These are phyloP conservation scores for Bambusicola thoracicus DNA, from an alignment of 2,113 vertebrate species.

Conservation along the genomic window DNA sequence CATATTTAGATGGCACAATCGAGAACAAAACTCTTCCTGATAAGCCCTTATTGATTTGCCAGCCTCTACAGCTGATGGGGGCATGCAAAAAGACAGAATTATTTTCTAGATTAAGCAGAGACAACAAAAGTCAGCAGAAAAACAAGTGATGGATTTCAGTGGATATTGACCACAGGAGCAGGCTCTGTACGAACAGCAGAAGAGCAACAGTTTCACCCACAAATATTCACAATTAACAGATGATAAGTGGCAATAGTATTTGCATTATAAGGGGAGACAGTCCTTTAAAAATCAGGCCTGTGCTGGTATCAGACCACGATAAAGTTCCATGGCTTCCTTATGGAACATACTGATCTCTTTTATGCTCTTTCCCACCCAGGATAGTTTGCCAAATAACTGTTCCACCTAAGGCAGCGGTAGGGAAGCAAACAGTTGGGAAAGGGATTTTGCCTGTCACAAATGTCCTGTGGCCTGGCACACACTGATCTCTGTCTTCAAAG, in stretches of 20 bases:
- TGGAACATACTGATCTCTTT: neutral
- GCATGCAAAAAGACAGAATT: neutral
- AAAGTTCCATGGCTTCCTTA: neutral
- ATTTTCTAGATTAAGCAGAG: slow-evolving; percentile 18
- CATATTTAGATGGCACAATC: neutral
- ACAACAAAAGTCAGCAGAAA: neutral
- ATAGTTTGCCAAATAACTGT: neutral
- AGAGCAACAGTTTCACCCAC: neutral
- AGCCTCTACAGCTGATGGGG: neutral
- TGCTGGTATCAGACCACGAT: neutral
- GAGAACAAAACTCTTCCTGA: neutral
- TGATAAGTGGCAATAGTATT: neutral
- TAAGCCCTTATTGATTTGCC: neutral
- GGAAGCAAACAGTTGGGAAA: neutral
- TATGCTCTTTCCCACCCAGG: neutral
- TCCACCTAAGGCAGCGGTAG: neutral
- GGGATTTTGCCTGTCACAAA: neutral
- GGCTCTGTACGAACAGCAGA: neutral
- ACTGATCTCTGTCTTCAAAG: neutral
- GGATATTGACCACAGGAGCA: neutral
- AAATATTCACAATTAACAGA: neutral
- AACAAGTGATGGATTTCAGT: neutral
- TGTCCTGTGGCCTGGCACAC: neutral
- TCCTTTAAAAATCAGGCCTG: neutral
- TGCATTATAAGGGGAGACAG: neutral